Base-by-base conservation (phyloP, 2,888 invertebrate genomes). In the Tetragnatha montana region DNA sequence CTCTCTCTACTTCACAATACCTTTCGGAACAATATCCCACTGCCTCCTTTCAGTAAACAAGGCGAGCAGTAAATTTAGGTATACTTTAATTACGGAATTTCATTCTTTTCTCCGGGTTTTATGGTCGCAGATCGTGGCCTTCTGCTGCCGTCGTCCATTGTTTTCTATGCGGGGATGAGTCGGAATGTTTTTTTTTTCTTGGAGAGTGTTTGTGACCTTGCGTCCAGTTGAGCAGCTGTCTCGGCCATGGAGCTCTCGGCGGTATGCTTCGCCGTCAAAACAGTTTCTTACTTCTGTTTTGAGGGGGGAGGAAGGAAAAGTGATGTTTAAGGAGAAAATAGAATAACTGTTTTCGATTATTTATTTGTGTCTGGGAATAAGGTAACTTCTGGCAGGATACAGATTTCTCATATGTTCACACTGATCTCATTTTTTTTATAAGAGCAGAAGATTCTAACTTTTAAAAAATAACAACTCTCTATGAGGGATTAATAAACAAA, bases 21-120 rank as follows among this genome's bases (percentile, higher is more conserved):
- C 19, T 69, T 69, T 80, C 12, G 19, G 12, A 49, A 80, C 17
- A 47, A 60, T 51, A 10, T 2, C 17, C 68, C 22, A n/a, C 14
- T 21, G 35, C 47, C 35, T 68, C 35, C 35, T 1, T 35, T 35
- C 60, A 69, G 68, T 60, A 80, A 80, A 19, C 68, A 51, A 47
- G n/a, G 68, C 60, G 68, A n/a, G 69, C 47, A 70, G 47, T 49
- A 70, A 80, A 80, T 80, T 70, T 69, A 69, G 47, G 68, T 21
- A 80, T 80, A 69, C 68, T 80, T 68, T 70, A 80, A 80, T 80
- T 80, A 69, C 60, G 60, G 79, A 6, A 68, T 60, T 69, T 69
- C 49, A 80, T 80, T 80, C 80, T 68, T 80, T 80, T 69, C 60
- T 35, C 0, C 17, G 19, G n/a, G 10, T 80, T 80, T 80, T 69